phyloP scores from a whole-genome alignment of 2,797 vertebrate genomes.

The Rhinella marina region DNA sequence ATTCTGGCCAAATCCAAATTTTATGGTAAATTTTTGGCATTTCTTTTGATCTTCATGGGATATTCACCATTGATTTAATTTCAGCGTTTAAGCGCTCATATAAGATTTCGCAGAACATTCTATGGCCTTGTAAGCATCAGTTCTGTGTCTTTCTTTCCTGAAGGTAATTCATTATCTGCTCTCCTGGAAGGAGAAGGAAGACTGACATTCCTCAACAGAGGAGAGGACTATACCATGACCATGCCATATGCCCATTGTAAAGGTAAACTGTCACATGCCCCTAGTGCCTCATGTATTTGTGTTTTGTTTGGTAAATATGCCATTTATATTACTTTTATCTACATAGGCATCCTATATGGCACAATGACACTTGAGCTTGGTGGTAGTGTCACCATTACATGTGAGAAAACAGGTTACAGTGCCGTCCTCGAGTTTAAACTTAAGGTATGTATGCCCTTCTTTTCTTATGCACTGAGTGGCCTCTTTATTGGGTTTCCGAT shows the following conservation, averaged over 20 bases:
- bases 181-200: constrained; percentile 95
- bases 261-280: constrained; percentile 76
- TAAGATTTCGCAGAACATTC: not conserved
- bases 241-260: constrained; percentile 99
- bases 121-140: not conserved
- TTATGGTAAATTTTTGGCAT: constrained; percentile 81
- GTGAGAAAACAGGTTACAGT: constrained; percentile 97
- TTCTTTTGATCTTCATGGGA: not conserved
- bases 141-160: constrained; percentile 58
- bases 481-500: not conserved
- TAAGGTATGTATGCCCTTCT: constrained; percentile 78
- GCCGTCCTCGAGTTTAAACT: constrained; percentile 96
- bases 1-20: constrained; percentile 99
- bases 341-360: constrained; percentile 92
- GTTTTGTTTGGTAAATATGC: not conserved
- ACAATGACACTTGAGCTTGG: constrained; percentile 97
- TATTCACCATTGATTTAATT: not conserved
- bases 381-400: constrained; percentile 88
- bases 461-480: not conserved
- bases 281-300: not conserved
- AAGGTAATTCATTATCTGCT: constrained; percentile 96
- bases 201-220: constrained; percentile 91
- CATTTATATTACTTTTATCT: constrained; percentile 5
- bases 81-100: not conserved
- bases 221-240: constrained; percentile 97